These are phyloP conservation scores for Kryphioiulus occultus DNA, from an alignment of 2,888 invertebrate species.

Conservation along the genomic window DNA sequence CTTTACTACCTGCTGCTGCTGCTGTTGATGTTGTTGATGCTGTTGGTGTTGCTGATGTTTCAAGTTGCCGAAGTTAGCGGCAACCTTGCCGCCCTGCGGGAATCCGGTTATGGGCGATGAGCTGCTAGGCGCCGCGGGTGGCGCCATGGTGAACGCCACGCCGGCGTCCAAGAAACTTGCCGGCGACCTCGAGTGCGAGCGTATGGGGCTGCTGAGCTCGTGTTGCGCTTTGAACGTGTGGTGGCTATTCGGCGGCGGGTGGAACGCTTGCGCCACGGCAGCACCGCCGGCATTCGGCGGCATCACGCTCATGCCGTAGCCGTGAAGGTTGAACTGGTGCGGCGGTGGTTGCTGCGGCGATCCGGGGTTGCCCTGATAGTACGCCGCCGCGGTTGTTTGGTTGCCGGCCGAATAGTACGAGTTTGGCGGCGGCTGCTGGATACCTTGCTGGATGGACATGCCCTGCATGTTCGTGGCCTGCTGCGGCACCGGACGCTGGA, in stretches of 20 bases:
- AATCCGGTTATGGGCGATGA: constrained; percentile 46
- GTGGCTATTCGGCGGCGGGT: constrained; percentile 6
- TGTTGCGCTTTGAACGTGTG: constrained; percentile 46
- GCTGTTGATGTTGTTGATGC: no score
- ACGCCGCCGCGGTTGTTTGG: constrained; percentile 41
- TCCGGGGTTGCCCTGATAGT: constrained; percentile 59
- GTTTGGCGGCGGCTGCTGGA: constrained; percentile 64
- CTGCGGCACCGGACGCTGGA: constrained; percentile 69
- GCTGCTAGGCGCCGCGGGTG: neutral
- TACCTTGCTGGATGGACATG: constrained; percentile 62
- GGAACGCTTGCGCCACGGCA: constrained; percentile 38
- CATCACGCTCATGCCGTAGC: constrained; percentile 59
- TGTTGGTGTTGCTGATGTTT: constrained; percentile 61
- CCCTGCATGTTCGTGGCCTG: constrained; percentile 62
- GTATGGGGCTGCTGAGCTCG: constrained; percentile 51
- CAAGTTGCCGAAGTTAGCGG: constrained; percentile 64
- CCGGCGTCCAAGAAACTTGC: constrained; percentile 49
- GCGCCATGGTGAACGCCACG: neutral
- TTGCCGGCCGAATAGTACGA: constrained; percentile 64
- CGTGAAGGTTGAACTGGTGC: constrained; percentile 65
- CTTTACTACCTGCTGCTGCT: constrained; percentile 60
- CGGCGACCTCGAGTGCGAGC: constrained; percentile 53
- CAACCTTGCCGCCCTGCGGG: constrained; percentile 57
- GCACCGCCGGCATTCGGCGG: constrained; percentile 51
- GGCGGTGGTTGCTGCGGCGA: constrained; percentile 59